Percentiles rank a stretch among this genome's conserved stretches.
Evolutionary conservation across 2,888 invertebrate genomes (phyloP).

Genomic region (Hydriomena furcata): DNA sequence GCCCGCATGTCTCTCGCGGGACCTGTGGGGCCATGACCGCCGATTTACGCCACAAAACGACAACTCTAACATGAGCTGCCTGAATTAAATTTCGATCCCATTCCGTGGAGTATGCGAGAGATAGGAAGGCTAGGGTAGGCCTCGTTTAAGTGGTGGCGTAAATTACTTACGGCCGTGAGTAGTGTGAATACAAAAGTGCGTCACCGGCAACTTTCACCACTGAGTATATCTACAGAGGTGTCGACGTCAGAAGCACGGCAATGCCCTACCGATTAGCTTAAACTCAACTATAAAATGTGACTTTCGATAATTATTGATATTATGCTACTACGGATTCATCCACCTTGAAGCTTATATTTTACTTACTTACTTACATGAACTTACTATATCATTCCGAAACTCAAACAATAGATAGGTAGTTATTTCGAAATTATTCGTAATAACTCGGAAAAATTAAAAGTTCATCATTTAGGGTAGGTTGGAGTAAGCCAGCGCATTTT

Average conservation of each 20-base stretch:
- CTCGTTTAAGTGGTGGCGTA: conserved; percentile 59
- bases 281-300: background rate
- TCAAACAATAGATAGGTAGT: no score
- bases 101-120: conserved; percentile 44
- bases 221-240: conserved; percentile 31
- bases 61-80: conserved; percentile 53
- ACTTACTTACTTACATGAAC: no score
- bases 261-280: conserved; percentile 26
- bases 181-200: conserved; percentile 74
- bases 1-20: conserved; percentile 62
- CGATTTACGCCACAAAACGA: conserved; percentile 60
- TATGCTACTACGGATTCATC: background rate
- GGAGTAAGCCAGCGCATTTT: no score
- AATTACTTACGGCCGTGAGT: conserved; percentile 60
- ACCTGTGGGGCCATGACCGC: conserved; percentile 56
- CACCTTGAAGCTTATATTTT: background rate
- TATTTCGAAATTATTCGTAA: no score
- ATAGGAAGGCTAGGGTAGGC: conserved; percentile 49
- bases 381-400: no score
- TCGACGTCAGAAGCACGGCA: conserved; percentile 29
- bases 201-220: conserved; percentile 79
- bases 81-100: conserved; percentile 47
- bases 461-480: no score
- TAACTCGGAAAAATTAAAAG: no score
- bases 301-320: no score